Evolutionary conservation across 2,888 invertebrate species (phyloP), one percentile per base, ranked within the genome.

Genomic region (Callosobruchus maculatus): DNA sequence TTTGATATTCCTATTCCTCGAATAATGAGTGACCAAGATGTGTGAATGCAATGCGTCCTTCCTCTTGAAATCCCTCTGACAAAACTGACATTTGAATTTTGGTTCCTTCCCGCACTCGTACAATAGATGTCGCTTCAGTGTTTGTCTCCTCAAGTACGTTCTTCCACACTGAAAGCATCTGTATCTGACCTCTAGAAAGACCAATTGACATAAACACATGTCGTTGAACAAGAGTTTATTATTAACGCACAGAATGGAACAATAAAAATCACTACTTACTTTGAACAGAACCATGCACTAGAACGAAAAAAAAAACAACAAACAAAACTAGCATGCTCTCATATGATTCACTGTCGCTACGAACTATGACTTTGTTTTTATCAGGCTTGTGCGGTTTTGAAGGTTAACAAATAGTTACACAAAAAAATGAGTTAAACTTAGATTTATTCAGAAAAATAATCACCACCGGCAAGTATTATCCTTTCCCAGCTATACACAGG

Each of bases 81-180:
- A 82, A 22, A 80, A 76, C 20, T 77, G 77, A 49, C 82, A 82
- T 68, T 75, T 77, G 72, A 82, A 81, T 0, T 75, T 86, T 84
- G 77, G 77, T 67, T 74, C 76, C 69, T 80, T 80, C 13, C 79
- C 80, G 71, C 80, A 83, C 73, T 83, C 81, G 73, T 81, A 82
- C 22, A 74, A 70, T 22, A 79, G 69, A 72, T 81, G 81, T 31
- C 77, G 72, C 30, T 75, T 74, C 71, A 78, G 67, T 18, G 82
- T 86, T 86, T 85, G 74, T 66, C 79, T 30, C 84, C 84, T 71
- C 84, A 85, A 67, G 86, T 86, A 22, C 81, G 82, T 73, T 78
- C 82, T 74, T 84, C 88, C 71, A 89, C 90, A 9, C 84, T 87
- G 83, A 85, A 87, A 78, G 88, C 91, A 77, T 67, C 71, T 21